Evolutionary conservation across 2,797 vertebrate species (phyloP).

Genomic region (Intellagama lesueurii): DNA sequence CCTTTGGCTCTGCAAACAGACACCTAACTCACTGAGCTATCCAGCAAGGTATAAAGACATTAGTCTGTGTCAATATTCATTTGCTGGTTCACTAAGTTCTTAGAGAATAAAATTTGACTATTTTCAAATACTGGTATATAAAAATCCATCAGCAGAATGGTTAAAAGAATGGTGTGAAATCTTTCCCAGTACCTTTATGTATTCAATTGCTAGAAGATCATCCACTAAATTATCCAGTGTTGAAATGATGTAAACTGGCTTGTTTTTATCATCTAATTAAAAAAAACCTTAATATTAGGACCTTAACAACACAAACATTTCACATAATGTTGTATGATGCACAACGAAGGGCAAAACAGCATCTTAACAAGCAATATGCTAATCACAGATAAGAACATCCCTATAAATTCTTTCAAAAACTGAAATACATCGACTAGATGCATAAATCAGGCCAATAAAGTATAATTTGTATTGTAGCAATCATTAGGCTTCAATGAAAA

Average conservation of each 20-base stretch:
- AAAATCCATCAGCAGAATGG: background rate
- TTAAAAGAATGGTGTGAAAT: background rate
- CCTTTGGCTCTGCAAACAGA: too few relatives aligned
- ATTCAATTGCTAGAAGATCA: constrained; percentile 92
- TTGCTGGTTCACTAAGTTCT: background rate
- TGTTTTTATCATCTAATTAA: constrained; percentile 86
- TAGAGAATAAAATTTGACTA: background rate
- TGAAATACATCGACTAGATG: background rate
- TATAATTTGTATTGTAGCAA: background rate
- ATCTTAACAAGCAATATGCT: background rate
- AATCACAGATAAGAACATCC: background rate
- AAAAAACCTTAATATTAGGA: background rate
- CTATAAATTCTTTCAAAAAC: background rate
- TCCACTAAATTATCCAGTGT: constrained; percentile 93
- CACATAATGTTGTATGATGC: background rate
- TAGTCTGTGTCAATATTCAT: background rate
- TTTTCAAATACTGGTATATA: constrained; percentile 1
- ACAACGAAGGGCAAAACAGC: background rate
- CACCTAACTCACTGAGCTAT: too few relatives aligned
- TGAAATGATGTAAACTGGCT: constrained; percentile 91
- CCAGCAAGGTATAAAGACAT: background rate
- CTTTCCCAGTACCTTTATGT: constrained; percentile 84
- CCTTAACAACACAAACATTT: background rate
- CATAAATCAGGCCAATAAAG: background rate
- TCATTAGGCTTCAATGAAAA: background rate